Percentiles rank a stretch among this genome's conserved stretches.
Conservation (phyloP, 2,797 vertebrate genomes). For the Syncerus caffer region DNA sequence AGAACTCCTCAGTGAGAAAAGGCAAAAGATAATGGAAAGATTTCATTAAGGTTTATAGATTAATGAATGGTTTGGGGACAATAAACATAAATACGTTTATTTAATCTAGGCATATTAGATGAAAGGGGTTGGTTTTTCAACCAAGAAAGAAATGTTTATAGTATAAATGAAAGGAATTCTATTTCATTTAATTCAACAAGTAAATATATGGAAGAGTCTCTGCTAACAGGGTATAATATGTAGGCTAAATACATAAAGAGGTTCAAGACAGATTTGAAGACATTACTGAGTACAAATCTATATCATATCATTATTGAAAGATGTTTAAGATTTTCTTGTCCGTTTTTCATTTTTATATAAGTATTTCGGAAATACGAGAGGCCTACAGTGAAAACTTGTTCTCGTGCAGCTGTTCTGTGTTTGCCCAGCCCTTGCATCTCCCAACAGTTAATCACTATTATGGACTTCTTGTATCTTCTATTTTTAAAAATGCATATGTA, state of each 20-base stretch:
- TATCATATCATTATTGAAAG: background rate
- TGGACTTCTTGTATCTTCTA: background rate
- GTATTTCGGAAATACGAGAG: slow-evolving; percentile 21
- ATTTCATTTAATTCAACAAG: background rate
- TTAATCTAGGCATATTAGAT: slow-evolving; percentile 18
- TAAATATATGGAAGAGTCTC: background rate
- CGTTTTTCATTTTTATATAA: background rate
- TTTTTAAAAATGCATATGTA: background rate
- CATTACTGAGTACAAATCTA: background rate
- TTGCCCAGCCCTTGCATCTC: background rate
- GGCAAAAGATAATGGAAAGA: background rate
- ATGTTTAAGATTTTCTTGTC: background rate
- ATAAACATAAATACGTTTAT: background rate
- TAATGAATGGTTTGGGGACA: background rate
- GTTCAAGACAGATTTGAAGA: slow-evolving; percentile 19
- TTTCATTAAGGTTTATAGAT: background rate
- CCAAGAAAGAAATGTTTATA: background rate
- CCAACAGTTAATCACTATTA: background rate
- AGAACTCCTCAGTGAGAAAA: background rate
- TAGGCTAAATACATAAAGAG: background rate
- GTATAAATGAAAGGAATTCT: background rate
- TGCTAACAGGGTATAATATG: background rate
- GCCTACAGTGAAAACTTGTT: background rate
- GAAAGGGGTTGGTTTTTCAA: slow-evolving; percentile 14
- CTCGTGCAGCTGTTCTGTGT: background rate